These are phyloP conservation scores for Rhynchotus rufescens DNA, from an alignment of 2,797 vertebrate genomes.

Conservation along the genomic window DNA sequence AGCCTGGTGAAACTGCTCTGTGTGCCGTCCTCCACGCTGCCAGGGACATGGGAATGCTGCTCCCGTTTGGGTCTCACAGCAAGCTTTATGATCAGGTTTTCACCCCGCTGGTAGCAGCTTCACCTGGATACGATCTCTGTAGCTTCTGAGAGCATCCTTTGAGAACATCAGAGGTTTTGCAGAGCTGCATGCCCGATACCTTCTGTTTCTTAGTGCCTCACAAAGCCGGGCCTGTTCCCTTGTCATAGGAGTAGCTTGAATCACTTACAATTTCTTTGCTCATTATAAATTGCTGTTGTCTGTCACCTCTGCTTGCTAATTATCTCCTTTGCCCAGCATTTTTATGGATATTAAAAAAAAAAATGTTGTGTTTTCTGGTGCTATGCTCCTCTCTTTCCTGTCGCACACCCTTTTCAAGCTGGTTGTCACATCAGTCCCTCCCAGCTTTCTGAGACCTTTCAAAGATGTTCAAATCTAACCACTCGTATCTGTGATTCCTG, in stretches of 20 bases:
- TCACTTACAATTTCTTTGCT: not conserved
- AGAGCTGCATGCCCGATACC: rapidly evolving
- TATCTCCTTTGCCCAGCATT: not conserved
- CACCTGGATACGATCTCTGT: not conserved
- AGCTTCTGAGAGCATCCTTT: not conserved
- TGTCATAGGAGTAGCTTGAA: not conserved
- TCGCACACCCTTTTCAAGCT: rapidly evolving
- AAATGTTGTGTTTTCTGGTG: not conserved
- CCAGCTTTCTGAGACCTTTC: not conserved
- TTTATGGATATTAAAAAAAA: not conserved
- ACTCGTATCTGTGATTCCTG: rapidly evolving
- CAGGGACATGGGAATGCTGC: not conserved
- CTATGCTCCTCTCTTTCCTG: not conserved
- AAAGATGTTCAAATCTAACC: rapidly evolving
- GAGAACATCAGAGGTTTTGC: not conserved
- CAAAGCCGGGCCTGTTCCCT: not conserved
- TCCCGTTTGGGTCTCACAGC: not conserved
- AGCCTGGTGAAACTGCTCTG: not conserved
- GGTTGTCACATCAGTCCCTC: too few relatives aligned
- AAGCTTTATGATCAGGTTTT: not conserved
- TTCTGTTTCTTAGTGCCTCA: not conserved
- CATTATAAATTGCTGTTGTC: not conserved
- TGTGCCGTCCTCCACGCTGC: not conserved
- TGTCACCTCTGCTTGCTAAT: not conserved
- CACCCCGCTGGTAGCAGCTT: not conserved